Evolutionary conservation across 1,140 invertebrate species (phyloP).

Genomic region (Hermetia illucens): DNA sequence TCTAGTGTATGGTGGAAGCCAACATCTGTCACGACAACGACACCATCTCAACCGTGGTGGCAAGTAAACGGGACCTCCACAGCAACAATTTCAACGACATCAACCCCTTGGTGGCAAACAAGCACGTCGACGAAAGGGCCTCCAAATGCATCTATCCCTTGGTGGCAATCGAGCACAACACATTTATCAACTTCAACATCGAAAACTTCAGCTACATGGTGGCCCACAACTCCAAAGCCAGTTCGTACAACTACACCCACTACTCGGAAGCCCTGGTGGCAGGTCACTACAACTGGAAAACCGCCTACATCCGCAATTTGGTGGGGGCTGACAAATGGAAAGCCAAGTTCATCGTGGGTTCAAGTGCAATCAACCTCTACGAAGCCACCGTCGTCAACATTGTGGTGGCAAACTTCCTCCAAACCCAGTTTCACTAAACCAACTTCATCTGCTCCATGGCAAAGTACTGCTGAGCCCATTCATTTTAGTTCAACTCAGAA

Average conservation of each 20-base stretch:
- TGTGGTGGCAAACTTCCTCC: background rate
- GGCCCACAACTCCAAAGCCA: conserved; percentile 3
- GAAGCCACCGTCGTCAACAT: background rate
- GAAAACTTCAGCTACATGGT: conserved; percentile 3
- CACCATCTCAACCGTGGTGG: background rate
- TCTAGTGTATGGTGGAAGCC: conserved; percentile 3
- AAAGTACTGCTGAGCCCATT: too few relatives aligned
- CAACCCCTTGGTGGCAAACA: conserved; percentile 22
- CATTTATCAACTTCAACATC: conserved; percentile 13
- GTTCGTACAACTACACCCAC: background rate
- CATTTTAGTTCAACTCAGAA: too few relatives aligned
- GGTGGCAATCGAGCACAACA: conserved; percentile 12
- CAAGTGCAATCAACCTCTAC: too few relatives aligned
- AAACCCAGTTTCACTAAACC: background rate
- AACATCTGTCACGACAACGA: conserved; percentile 11
- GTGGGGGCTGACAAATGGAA: too few relatives aligned
- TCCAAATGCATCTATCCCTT: conserved; percentile 4
- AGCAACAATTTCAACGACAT: conserved; percentile 12
- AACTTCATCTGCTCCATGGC: too few relatives aligned
- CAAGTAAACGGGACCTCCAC: too few relatives aligned
- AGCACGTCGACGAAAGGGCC: too few relatives aligned
- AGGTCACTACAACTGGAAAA: too few relatives aligned
- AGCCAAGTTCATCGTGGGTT: too few relatives aligned
- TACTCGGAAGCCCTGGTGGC: background rate
- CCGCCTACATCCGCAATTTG: too few relatives aligned